phyloP scores from a whole-genome alignment of 2,888 invertebrate species.

The Neelides folsomi region DNA sequence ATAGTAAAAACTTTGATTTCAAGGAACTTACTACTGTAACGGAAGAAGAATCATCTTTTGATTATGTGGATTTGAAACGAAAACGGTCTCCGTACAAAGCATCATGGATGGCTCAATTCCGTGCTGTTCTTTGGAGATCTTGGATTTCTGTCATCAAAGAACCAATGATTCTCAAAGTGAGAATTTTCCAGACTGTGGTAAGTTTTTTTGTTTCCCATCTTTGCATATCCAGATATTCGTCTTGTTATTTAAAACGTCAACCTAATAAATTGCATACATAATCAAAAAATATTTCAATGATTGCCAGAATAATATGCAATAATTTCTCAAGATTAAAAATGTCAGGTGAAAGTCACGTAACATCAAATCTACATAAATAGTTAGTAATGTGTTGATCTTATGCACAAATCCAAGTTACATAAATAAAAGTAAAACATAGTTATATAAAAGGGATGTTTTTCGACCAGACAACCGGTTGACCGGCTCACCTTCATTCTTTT shows the following conservation, averaged over 20 bases:
- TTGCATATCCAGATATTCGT: too few species aligned
- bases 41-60: neutral
- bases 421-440: neutral
- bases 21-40: neutral
- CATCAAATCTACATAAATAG: too few species aligned
- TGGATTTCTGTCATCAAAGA: slow-evolving; percentile 80
- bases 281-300: too few species aligned
- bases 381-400: too few species aligned
- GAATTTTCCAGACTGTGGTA: slow-evolving; percentile 76
- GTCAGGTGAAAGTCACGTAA: too few species aligned
- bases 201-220: slow-evolving; percentile 37
- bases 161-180: slow-evolving; percentile 75
- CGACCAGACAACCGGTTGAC: neutral
- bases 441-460: neutral
- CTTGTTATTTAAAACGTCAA: too few species aligned
- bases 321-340: too few species aligned
- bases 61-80: slow-evolving; percentile 12
- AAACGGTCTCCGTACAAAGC: slow-evolving; percentile 58
- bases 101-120: slow-evolving; percentile 74
- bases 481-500: neutral
- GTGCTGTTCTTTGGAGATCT: slow-evolving; percentile 78
- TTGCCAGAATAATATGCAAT: too few species aligned
- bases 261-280: too few species aligned
- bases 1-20: neutral
- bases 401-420: neutral